Base-by-base conservation (phyloP, 2,888 invertebrate genomes). In the Cepaea hortensis region DNA sequence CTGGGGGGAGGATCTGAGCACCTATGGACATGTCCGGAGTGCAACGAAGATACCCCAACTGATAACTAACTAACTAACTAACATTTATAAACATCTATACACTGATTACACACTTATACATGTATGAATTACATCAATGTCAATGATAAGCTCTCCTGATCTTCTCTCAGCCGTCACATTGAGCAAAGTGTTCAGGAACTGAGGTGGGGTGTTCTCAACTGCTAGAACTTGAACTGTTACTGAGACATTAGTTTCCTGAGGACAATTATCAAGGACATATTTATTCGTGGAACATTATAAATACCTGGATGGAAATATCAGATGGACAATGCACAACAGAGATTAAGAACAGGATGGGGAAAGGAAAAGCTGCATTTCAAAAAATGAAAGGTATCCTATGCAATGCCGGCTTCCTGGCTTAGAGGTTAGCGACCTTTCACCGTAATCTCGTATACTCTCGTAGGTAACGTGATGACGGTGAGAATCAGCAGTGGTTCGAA, bases 201-300 rank as follows among this genome's bases (percentile, higher is more conserved):
- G 88, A 9, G 93, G 93, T n/a, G 90, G 91, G 84, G 92, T 91
- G 88, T 92, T 92, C 70, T 92, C 91, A 0, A 91, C 90, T 82
- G 91, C 88, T 13, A 50, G 35, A 4, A 91, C 89, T 6, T 50
- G 76, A 4, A 91, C 82, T 4, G 85, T 79, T 1, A 91, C 90
- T 0, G 89, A 89, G 5, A 90, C 87, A 1, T 46, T 83, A 35
- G 86, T 77, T 73, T 82, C 46, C 86, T 86, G 77, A 20, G 61
- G 7, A 73, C 13, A 68, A 9, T 46, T 15, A 23, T n/a, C 50
- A 76, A 76, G 15, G 20, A 48, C 2, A 46, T 75, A 18, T 15
- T 48, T 15, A 20, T n/a, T 11, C 13, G 35, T 35, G 35, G 35
- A 35, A 35, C 35, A 35, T 35, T 35, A 35, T 35, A 35, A 35